These are phyloP conservation scores for Lymantria dispar DNA, from an alignment of 2,888 invertebrate genomes.

Conservation along the genomic window DNA sequence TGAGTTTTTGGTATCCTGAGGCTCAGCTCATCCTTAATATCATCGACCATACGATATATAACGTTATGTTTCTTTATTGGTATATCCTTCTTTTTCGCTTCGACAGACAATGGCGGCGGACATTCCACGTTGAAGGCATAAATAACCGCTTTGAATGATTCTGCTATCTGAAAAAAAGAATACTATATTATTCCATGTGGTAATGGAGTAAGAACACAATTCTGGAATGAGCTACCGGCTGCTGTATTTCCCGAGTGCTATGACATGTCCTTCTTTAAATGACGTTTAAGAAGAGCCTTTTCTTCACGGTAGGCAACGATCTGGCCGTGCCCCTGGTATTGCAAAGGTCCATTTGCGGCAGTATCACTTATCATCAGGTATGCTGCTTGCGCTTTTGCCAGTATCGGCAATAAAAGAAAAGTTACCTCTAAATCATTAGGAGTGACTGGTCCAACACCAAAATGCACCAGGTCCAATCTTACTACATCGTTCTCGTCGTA, in stretches of 20 bases:
- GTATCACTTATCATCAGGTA: too few relatives aligned
- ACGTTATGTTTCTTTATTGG: conserved; percentile 89
- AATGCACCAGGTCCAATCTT: conserved; percentile 92
- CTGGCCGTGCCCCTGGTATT: too few relatives aligned
- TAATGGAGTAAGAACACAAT: too few relatives aligned
- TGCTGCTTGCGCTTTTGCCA: too few relatives aligned
- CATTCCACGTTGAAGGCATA: conserved; percentile 93
- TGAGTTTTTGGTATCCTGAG: conserved; percentile 86
- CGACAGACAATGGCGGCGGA: conserved; percentile 65
- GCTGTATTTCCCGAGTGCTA: too few relatives aligned
- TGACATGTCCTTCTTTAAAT: too few relatives aligned
- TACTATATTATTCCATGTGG: too few relatives aligned
- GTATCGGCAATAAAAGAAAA: too few relatives aligned
- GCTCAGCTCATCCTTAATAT: conserved; percentile 91
- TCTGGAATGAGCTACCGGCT: too few relatives aligned
- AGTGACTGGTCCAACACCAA: conserved; percentile 93
- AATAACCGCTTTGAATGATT: conserved; percentile 85
- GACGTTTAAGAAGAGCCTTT: too few relatives aligned
- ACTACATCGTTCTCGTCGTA: conserved; percentile 89
- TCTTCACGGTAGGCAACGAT: too few relatives aligned
- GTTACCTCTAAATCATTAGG: conserved; percentile 89
- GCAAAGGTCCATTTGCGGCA: too few relatives aligned
- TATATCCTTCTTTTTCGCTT: conserved; percentile 81
- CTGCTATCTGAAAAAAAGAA: conserved; percentile 51
- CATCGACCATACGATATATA: conserved; percentile 96